Conservation (phyloP, 2,113 vertebrate genomes). For the Brachyhypopomus gauderio region DNA sequence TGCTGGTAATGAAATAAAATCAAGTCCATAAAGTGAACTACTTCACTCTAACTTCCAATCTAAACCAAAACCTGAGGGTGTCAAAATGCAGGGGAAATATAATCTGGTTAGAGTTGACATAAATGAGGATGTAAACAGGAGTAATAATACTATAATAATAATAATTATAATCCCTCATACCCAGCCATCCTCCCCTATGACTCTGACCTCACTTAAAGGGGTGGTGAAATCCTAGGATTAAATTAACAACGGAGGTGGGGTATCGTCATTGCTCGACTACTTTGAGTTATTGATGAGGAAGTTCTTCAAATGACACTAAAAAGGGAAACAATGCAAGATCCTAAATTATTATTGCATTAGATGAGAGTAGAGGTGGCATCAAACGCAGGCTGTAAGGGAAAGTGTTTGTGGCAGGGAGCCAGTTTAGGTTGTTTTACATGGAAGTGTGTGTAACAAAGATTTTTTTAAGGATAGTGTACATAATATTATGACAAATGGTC, state of each 20-base stretch:
- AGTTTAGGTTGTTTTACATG: background rate
- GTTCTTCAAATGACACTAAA: background rate
- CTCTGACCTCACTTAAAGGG: background rate
- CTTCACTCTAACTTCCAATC: background rate
- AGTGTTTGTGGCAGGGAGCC: background rate
- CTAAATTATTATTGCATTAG: background rate
- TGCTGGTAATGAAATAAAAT: constrained; percentile 21
- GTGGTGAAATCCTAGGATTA: background rate
- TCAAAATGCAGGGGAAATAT: background rate
- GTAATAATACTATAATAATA: too few species aligned
- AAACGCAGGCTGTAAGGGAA: background rate
- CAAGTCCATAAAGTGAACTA: background rate
- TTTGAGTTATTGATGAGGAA: background rate
- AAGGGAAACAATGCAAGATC: background rate
- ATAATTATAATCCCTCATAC: too few species aligned
- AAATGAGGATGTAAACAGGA: background rate
- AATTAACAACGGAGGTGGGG: background rate
- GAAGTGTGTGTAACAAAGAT: constrained; percentile 24
- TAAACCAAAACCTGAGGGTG: background rate
- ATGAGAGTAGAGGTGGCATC: background rate
- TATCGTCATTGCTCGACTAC: background rate
- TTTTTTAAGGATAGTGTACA: constrained; percentile 21
- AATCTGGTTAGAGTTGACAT: background rate
- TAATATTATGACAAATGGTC: constrained; percentile 56
- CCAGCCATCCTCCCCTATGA: too few species aligned